Conservation (phyloP, 2,888 invertebrate genomes). For the Rhaphigaster nebulosa region DNA sequence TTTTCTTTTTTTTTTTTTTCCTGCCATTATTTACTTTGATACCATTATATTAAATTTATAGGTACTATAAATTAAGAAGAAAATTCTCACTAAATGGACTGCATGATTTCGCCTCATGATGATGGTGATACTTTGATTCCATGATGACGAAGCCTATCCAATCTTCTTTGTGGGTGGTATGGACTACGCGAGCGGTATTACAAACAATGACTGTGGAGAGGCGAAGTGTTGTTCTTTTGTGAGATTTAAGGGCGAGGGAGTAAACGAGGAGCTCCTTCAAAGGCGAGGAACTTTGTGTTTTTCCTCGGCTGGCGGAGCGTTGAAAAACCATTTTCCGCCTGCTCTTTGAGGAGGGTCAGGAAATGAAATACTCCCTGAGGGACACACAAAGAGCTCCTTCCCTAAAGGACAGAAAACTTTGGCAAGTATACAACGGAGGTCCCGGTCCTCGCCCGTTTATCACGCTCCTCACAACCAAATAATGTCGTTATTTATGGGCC, state of each 20-base stretch:
- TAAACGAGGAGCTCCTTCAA: conserved; percentile 33
- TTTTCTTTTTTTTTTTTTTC: no score
- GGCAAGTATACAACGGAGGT: conserved; percentile 29
- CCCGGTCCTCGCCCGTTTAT: conserved; percentile 1
- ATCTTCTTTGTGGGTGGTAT: background rate
- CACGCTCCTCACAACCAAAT: conserved; percentile 4
- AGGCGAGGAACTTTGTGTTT: conserved; percentile 40
- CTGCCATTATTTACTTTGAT: no score
- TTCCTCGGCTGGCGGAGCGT: conserved; percentile 29
- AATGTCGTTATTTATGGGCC: conserved; percentile 32
- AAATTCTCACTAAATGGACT: no score
- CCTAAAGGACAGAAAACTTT: conserved; percentile 39
- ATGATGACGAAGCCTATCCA: background rate
- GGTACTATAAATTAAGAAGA: no score
- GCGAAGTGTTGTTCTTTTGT: conserved; percentile 26
- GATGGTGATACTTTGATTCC: no score
- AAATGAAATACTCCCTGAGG: conserved; percentile 41
- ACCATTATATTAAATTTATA: no score
- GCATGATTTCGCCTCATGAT: no score
- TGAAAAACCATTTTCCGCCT: conserved; percentile 45
- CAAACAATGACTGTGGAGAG: conserved; percentile 1
- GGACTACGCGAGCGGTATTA: background rate
- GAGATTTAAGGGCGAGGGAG: conserved; percentile 34
- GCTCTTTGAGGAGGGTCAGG: conserved; percentile 48
- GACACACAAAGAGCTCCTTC: conserved; percentile 38